Conservation (phyloP, 2,113 vertebrate genomes). For the Oryzias curvinotus region DNA sequence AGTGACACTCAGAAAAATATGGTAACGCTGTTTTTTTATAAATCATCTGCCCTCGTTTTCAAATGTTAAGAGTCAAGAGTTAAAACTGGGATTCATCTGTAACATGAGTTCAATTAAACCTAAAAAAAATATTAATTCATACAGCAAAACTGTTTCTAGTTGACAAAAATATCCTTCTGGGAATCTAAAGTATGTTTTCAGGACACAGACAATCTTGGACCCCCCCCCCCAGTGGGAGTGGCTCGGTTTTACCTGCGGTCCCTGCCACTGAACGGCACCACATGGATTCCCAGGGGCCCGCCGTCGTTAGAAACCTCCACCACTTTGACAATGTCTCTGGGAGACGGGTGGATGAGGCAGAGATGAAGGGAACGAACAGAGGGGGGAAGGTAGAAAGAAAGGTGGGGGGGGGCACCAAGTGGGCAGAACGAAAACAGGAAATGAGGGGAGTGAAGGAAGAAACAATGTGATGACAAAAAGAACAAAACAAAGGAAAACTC, state of each 20-base stretch:
- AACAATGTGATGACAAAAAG: constrained; percentile 20
- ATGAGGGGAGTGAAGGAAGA: constrained; percentile 27
- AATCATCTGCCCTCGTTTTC: too few species aligned
- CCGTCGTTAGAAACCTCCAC: constrained; percentile 97
- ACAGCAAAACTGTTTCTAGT: too few species aligned
- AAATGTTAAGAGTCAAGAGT: too few species aligned
- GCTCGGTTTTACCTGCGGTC: constrained; percentile 91
- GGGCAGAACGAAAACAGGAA: constrained; percentile 52
- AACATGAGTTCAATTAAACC: too few species aligned
- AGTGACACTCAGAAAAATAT: too few species aligned
- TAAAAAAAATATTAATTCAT: too few species aligned
- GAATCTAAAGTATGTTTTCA: too few species aligned
- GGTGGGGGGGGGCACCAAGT: constrained; percentile 64
- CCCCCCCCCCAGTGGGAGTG: background rate
- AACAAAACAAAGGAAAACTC: background rate
- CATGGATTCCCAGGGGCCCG: constrained; percentile 96
- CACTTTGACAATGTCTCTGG: constrained; percentile 96
- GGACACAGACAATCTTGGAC: too few species aligned
- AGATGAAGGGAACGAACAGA: background rate
- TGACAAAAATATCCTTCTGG: too few species aligned
- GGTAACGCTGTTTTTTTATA: too few species aligned
- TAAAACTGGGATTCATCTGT: too few species aligned
- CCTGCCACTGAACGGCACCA: constrained; percentile 97
- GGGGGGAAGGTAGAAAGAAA: background rate
- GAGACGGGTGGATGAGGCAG: constrained; percentile 54